Conservation (phyloP, 2,113 vertebrate genomes). For the Phylloscopus whistleri region DNA sequence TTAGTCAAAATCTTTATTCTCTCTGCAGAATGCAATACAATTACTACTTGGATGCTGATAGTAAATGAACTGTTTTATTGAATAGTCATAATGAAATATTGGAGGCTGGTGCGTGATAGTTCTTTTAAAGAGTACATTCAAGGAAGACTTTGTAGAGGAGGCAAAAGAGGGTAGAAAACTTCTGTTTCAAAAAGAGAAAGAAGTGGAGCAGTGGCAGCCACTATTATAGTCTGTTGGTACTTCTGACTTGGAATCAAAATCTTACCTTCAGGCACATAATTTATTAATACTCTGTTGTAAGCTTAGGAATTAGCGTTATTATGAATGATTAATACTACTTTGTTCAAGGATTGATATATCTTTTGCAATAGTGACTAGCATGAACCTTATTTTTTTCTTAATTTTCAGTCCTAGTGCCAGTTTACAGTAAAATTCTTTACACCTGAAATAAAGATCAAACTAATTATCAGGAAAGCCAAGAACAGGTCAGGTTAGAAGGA, state of each 20-base stretch:
- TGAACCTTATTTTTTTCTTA: neutral
- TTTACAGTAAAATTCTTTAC: neutral
- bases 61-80: conserved; percentile 29
- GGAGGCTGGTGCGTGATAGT: neutral
- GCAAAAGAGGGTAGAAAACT: neutral
- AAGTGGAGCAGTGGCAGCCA: neutral
- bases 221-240: neutral
- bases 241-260: neutral
- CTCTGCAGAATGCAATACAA: neutral
- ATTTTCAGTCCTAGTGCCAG: neutral
- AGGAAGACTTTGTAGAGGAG: neutral
- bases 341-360: neutral
- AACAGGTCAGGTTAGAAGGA: neutral
- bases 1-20: conserved; percentile 43
- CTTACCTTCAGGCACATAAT: neutral
- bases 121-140: neutral
- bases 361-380: neutral
- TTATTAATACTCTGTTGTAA: neutral
- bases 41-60: conserved; percentile 1
- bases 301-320: neutral
- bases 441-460: neutral
- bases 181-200: neutral
- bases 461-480: neutral
- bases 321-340: neutral
- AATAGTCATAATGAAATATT: neutral